Percentiles rank a stretch among this genome's conserved stretches.
These are phyloP conservation scores for Blastobasis adustella DNA, from an alignment of 2,888 invertebrate genomes.

Conservation along the genomic window DNA sequence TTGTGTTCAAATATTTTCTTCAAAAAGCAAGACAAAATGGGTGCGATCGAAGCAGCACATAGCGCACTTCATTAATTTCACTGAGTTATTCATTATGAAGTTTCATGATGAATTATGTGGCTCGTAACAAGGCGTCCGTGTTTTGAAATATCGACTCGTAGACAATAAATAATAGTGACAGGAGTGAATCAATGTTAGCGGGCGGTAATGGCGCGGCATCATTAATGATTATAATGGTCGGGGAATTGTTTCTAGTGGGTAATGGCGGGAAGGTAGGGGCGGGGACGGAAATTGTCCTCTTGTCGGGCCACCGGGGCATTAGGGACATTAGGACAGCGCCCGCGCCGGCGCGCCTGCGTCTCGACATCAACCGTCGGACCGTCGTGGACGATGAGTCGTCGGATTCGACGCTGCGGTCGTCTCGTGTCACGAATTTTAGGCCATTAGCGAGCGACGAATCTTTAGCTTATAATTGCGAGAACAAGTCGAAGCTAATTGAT, in stretches of 20 bases:
- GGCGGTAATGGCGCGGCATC: constrained; percentile 39
- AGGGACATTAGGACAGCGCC: constrained; percentile 58
- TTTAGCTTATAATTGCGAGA: constrained; percentile 71
- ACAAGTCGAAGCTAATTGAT: constrained; percentile 68
- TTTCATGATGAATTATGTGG: constrained; percentile 11
- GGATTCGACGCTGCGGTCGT: background rate
- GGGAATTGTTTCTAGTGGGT: constrained; percentile 63
- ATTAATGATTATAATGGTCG: constrained; percentile 62
- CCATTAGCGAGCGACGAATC: constrained; percentile 63
- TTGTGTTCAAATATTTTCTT: constrained; percentile 22
- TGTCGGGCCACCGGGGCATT: constrained; percentile 60
- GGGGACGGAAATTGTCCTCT: constrained; percentile 69
- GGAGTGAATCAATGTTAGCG: constrained; percentile 40
- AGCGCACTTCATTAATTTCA: constrained; percentile 1
- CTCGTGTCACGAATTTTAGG: constrained; percentile 30
- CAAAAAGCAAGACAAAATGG: constrained; percentile 16
- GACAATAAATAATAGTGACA: constrained; percentile 34
- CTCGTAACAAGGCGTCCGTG: constrained; percentile 3
- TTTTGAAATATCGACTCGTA: constrained; percentile 23
- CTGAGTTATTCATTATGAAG: constrained; percentile 16
- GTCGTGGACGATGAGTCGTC: constrained; percentile 32
- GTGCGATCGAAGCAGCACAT: background rate
- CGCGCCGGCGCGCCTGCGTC: constrained; percentile 43
- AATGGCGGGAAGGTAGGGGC: constrained; percentile 61
- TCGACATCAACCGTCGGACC: constrained; percentile 40